Base-by-base conservation (phyloP, 1,140 invertebrate species). In the Panonychus citri region DNA sequence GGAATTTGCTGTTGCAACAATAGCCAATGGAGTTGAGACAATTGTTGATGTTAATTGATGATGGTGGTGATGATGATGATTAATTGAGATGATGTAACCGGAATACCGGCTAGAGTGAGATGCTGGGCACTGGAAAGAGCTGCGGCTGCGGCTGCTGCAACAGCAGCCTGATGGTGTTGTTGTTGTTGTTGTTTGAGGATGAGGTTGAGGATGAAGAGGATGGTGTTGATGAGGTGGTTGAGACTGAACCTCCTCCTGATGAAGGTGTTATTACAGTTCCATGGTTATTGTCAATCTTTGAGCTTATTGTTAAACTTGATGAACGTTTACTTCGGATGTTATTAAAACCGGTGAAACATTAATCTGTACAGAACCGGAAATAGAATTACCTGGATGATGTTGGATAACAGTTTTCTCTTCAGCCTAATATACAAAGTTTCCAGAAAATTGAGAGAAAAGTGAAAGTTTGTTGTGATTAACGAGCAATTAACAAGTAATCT, bases 181-280 rank as follows among this genome's bases (percentile, higher is more conserved):
- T 34, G 30, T 34, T 58, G 21, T 12, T 21, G 30, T 34, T 34
- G 30, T 34, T 17, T 10, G 30, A 7, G 7, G 72, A 72, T 46
- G 76, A 76, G 15, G 75, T 77, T 61, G 75, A 72, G 12, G 77
- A 66, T 61, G 66, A 34, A 34, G 30, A 34, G 30, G 66, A 70
- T 54, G 53, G 49, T 17, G 42, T 51, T 54, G 21, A 57, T 53
- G 43, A 53, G 30, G 12, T 7, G 30, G 30, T 59, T 34, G 30
- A 34, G 30, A 28, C 17, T 55, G 54, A 21, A 10, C 7, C 55
- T 26, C 54, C 51, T 25, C 25, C 62, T 59, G 51, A 59, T 46
- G 28, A 53, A 57, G 53, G 64, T 34, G 30, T 34, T 58, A 63
- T 71, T 66, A 67, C 66, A 61, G 65, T 57, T 30, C 70, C 71